Evolutionary conservation across 2,113 vertebrate genomes (phyloP), one percentile per base, ranked within the genome.

Genomic region (Boulengeromyrus knoepffleri): DNA sequence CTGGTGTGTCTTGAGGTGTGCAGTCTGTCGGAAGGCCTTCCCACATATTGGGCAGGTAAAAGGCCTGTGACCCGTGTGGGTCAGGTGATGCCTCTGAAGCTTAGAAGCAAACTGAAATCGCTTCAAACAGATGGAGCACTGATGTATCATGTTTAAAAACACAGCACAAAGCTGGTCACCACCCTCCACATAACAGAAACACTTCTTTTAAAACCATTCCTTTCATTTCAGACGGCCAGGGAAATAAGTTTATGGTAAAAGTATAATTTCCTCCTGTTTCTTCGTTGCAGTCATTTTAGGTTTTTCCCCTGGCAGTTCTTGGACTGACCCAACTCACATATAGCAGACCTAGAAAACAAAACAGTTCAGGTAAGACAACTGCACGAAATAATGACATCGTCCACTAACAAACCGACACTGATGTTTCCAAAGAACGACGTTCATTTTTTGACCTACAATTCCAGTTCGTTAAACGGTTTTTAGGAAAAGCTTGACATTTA

Each of bases 81-180:
- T 97, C 93, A 97, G 95, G 93, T 97, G 96, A 92, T 96, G 96
- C 88, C 96, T 96, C 91, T 97, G 95, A 91, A 97, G 95, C 91
- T 96, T 97, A 90, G 96, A 96, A 92, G 94, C 91, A 90, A 96
- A 96, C 1, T 95, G 95, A 92, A 96, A 97, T 84, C 92, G 93
- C 92, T 97, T 96, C 91, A 96, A 95, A 93, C 96, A 97, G 93
- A 94, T 42, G 24, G 91, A n/a, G 46, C 93, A 93, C 49, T 74
- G 87, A 91, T 92, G 91, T 88, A 91, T 91, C 74, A 91, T 92
- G 2, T 58, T 53, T 31, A 62, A 36, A 42, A 53, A 49, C 85
- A 53, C 45, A 39, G 56, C 87, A 62, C 52, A n/a, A 24, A 39
- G n/a, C 50, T 31, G 13, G 13, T 87, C 50, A 53, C 39, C n/a